Conservation (phyloP, 2,888 invertebrate genomes). For the Pteria penguin region DNA sequence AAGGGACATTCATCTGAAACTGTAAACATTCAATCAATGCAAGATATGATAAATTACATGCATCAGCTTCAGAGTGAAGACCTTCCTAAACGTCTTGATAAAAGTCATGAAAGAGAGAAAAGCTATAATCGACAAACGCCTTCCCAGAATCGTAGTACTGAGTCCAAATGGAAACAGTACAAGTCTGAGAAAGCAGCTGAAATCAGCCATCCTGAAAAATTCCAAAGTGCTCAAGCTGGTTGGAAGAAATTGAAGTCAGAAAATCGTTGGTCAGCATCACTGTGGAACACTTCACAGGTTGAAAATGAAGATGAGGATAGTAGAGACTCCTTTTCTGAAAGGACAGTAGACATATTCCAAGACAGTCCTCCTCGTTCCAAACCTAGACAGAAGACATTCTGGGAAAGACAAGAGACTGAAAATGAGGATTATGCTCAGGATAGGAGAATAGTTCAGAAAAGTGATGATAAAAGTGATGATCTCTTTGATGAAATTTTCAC, state of each 20-base stretch:
- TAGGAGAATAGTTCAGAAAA: background rate
- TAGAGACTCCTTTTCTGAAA: background rate
- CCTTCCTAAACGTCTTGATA: background rate
- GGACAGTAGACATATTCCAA: background rate
- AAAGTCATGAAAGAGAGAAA: background rate
- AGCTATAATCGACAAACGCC: background rate
- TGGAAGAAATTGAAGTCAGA: constrained; percentile 29
- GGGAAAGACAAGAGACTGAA: background rate
- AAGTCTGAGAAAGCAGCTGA: constrained; percentile 24
- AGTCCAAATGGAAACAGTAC: constrained; percentile 20
- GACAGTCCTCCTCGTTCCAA: background rate
- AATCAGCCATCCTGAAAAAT: constrained; percentile 3
- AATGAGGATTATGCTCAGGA: background rate
- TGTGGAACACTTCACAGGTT: constrained; percentile 3
- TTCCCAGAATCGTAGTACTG: constrained; percentile 1
- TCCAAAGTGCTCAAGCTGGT: constrained; percentile 17
- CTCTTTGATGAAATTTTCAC: constrained; percentile 25
- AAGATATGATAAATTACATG: background rate
- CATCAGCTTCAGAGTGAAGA: background rate
- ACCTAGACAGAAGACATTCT: background rate
- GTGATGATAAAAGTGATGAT: constrained; percentile 17
- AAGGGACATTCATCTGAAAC: no score
- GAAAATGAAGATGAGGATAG: background rate
- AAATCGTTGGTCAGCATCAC: constrained; percentile 11
- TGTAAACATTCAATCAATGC: background rate